phyloP scores from a whole-genome alignment of 2,113 vertebrate species.

The Prinia subflava region DNA sequence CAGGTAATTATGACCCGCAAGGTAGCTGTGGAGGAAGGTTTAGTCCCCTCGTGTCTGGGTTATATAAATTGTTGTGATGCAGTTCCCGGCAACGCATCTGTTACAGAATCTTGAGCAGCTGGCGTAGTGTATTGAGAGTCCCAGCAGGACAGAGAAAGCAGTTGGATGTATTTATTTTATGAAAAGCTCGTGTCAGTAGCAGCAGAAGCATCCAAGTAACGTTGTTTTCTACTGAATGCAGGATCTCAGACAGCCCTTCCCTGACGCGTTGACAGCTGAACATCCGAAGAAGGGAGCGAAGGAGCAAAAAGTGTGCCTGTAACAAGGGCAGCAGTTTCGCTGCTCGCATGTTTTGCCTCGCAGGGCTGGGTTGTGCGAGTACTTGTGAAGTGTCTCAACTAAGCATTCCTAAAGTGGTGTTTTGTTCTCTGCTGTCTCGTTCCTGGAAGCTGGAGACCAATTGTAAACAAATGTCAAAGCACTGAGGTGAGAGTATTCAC shows the following conservation, averaged over 20 bases:
- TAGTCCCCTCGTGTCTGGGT: background rate
- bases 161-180: background rate
- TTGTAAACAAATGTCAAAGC: background rate
- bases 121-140: background rate
- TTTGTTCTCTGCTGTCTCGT: background rate
- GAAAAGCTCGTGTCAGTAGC: background rate
- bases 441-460: background rate
- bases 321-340: background rate
- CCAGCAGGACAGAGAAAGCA: background rate
- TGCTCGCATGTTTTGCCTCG: background rate
- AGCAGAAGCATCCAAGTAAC: background rate
- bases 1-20: background rate
- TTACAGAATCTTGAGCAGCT: conserved; percentile 29
- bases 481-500: background rate
- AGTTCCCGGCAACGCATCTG: background rate
- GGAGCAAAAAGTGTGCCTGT: background rate
- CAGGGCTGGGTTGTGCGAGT: background rate
- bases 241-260: background rate
- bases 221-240: background rate
- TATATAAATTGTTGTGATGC: conserved; percentile 20
- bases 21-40: background rate
- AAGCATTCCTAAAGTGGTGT: background rate
- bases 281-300: background rate
- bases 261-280: background rate
- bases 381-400: background rate